phyloP scores from a whole-genome alignment of 2,797 vertebrate species.

The Lagorchestes hirsutus region DNA sequence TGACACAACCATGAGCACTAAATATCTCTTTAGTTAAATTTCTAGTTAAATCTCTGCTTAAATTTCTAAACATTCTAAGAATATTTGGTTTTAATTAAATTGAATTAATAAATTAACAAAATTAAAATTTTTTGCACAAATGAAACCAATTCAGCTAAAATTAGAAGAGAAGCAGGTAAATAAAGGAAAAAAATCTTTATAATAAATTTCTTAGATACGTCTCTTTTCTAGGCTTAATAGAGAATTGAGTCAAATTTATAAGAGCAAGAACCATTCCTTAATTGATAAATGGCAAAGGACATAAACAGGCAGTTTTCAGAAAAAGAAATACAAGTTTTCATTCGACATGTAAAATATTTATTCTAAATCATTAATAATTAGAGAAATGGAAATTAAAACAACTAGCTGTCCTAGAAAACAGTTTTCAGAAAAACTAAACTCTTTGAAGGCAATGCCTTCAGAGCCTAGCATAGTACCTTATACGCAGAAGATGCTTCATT shows the following conservation, averaged over 20 bases:
- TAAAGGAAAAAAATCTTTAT: too few relatives aligned
- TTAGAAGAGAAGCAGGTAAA: background rate
- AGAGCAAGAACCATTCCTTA: background rate
- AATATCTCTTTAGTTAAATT: background rate
- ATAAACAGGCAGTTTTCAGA: background rate
- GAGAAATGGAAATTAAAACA: background rate
- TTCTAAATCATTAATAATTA: background rate
- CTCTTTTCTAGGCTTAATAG: background rate
- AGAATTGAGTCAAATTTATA: background rate
- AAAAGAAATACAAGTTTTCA: background rate
- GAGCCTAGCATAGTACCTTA: background rate
- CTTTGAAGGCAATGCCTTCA: background rate
- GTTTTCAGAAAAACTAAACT: background rate
- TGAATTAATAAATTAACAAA: background rate
- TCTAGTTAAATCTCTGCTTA: background rate
- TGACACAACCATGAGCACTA: background rate
- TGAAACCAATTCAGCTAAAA: background rate
- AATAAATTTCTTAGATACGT: background rate
- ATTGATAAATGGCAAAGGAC: background rate
- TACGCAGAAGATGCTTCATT: background rate
- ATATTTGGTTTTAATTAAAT: background rate
- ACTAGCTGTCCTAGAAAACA: background rate
- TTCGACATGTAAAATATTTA: background rate
- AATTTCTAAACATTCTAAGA: background rate
- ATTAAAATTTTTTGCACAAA: background rate